phyloP scores from a whole-genome alignment of 2,797 vertebrate genomes.

The Hippocampus kuda region DNA sequence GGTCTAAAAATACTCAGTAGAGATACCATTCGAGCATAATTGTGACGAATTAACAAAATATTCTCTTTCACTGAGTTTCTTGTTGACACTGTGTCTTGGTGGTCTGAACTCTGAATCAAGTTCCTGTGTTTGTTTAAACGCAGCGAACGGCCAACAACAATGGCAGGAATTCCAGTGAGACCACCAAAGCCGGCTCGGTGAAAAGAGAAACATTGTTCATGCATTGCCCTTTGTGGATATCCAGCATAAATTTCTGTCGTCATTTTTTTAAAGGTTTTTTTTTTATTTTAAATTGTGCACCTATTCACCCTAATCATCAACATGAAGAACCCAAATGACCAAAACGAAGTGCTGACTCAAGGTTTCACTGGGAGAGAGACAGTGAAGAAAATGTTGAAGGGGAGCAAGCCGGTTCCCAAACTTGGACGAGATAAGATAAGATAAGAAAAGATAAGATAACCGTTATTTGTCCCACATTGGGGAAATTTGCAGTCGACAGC shows the following conservation, averaged over 20 bases:
- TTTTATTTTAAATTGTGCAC: not conserved
- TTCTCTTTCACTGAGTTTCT: not conserved
- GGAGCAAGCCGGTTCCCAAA: too few relatives aligned
- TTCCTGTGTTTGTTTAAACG: conserved; percentile 3
- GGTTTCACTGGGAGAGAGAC: too few relatives aligned
- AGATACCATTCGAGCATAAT: not conserved
- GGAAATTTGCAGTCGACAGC: too few relatives aligned
- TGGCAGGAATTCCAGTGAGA: not conserved
- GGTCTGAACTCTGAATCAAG: not conserved
- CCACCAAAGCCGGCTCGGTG: not conserved
- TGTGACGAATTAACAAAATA: not conserved
- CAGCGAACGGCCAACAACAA: not conserved
- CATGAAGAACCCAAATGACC: not conserved
- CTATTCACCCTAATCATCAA: not conserved
- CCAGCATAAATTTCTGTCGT: not conserved
- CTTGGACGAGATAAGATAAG: too few relatives aligned
- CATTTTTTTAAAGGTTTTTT: too few relatives aligned
- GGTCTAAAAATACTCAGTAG: not conserved
- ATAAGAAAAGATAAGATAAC: too few relatives aligned
- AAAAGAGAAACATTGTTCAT: not conserved
- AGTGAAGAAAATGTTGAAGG: too few relatives aligned
- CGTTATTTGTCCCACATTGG: too few relatives aligned
- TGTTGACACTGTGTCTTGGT: not conserved
- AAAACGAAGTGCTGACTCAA: not conserved
- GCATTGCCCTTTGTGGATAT: not conserved